A percentile compares a stretch with the other conserved stretches of the same genome.
Evolutionary conservation across 2,113 vertebrate species (phyloP).

Genomic region (Scartelaos histophorus): DNA sequence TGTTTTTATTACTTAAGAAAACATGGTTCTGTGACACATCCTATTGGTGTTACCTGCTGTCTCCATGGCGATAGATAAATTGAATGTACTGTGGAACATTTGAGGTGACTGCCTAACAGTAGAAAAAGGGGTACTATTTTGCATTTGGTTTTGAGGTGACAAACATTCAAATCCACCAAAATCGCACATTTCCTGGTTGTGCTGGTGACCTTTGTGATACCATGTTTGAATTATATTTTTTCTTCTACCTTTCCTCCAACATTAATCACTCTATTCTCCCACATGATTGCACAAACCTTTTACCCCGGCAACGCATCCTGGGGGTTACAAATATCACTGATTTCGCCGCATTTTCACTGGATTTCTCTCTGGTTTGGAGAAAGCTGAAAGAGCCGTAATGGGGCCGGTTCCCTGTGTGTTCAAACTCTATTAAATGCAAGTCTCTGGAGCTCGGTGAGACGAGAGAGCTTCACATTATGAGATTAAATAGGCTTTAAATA

Average conservation of each 20-base stretch:
- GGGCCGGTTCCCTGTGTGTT: conserved; percentile 23
- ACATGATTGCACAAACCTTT: neutral
- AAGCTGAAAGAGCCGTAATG: conserved; percentile 18
- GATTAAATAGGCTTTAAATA: conserved; percentile 8
- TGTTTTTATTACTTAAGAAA: too few species aligned
- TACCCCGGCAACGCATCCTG: neutral
- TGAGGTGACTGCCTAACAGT: too few species aligned
- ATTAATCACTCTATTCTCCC: neutral
- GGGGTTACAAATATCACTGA: neutral
- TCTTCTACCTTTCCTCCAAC: neutral
- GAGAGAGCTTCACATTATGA: conserved; percentile 8
- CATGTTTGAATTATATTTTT: neutral
- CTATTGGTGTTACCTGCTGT: too few species aligned
- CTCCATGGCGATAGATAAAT: too few species aligned
- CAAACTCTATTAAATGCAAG: conserved; percentile 34
- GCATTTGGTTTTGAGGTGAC: neutral
- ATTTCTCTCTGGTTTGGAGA: neutral
- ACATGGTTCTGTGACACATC: too few species aligned
- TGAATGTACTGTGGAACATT: too few species aligned
- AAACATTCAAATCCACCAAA: neutral
- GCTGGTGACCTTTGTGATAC: neutral
- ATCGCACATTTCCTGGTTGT: neutral
- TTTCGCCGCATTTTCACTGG: neutral
- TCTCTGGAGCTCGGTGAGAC: conserved; percentile 22
- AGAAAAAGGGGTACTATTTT: neutral